Evolutionary conservation across 92 coral and sea anemone genomes (phyloP).

Genomic region (Zoanthus sociatus): DNA sequence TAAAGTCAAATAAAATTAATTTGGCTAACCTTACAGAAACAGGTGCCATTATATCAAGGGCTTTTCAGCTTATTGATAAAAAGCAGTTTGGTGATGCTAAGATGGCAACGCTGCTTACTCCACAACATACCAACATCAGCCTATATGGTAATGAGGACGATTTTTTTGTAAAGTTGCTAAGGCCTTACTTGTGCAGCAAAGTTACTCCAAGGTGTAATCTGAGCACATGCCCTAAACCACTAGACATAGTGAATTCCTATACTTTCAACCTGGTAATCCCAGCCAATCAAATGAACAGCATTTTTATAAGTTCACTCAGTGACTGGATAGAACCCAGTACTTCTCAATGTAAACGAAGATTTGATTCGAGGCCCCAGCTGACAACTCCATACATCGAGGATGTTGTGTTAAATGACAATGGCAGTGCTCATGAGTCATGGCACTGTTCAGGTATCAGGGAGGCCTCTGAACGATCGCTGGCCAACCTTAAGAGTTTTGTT

Average conservation of each 20-base stretch:
- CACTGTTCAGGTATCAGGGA: constrained; percentile 67
- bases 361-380: constrained; percentile 42
- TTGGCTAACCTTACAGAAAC: constrained; percentile 59
- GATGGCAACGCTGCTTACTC: constrained; percentile 42
- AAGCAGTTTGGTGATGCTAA: constrained; percentile 68
- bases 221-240: constrained; percentile 41
- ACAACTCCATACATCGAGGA: constrained; percentile 45
- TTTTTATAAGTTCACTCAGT: constrained; percentile 32
- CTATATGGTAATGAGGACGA: constrained; percentile 65
- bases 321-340: constrained; percentile 47
- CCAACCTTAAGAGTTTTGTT: constrained; percentile 47
- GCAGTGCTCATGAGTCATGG: constrained; percentile 58
- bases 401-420: constrained; percentile 53
- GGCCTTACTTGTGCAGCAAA: constrained; percentile 42
- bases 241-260: constrained; percentile 43
- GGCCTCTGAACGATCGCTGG: constrained; percentile 43
- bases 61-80: constrained; percentile 50
- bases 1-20: constrained; percentile 48
- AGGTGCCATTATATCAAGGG: constrained; percentile 56
- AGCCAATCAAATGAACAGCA: not conserved
- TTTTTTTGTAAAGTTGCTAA: constrained; percentile 29
- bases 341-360: constrained; percentile 56
- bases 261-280: constrained; percentile 50
- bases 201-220: constrained; percentile 39
- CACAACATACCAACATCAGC: constrained; percentile 45